Evolutionary conservation across 2,113 vertebrate genomes (phyloP).

Genomic region (Lota lota): DNA sequence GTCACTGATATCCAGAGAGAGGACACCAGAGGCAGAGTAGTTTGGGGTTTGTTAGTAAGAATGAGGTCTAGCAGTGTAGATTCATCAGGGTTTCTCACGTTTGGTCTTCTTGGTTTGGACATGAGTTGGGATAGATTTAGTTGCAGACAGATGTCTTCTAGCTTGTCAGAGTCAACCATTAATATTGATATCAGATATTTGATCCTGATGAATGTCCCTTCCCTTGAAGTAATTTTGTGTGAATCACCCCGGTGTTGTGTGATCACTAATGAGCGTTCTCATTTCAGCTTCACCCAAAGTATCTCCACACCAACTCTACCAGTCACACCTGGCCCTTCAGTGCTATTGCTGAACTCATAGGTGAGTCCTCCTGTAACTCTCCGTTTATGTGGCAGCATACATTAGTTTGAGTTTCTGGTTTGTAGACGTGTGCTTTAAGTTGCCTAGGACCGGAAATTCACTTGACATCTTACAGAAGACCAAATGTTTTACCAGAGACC

Average conservation of each 20-base stretch:
- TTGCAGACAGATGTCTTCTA: no score
- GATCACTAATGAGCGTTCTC: conserved; percentile 1
- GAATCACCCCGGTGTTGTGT: neutral
- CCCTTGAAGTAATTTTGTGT: neutral
- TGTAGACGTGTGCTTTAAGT: neutral
- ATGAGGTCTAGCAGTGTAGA: no score
- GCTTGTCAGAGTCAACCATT: no score
- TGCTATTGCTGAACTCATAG: conserved; percentile 93
- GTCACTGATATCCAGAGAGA: no score
- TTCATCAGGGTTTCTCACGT: neutral
- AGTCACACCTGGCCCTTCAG: conserved; percentile 98
- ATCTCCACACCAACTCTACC: conserved; percentile 93
- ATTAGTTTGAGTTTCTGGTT: no score
- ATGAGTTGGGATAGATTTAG: no score
- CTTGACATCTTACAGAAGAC: no score
- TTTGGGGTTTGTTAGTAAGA: no score
- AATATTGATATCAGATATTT: no score
- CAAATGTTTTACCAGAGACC: no score
- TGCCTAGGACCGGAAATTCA: neutral
- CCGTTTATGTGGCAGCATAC: neutral
- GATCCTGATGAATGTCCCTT: neutral
- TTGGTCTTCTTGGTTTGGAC: neutral
- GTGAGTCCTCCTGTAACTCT: conserved; percentile 77
- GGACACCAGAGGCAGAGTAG: no score
- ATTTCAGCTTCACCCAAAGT: conserved; percentile 88